These are phyloP conservation scores for Lasioglossum calceatum DNA, from an alignment of 2,888 invertebrate genomes.

Conservation along the genomic window DNA sequence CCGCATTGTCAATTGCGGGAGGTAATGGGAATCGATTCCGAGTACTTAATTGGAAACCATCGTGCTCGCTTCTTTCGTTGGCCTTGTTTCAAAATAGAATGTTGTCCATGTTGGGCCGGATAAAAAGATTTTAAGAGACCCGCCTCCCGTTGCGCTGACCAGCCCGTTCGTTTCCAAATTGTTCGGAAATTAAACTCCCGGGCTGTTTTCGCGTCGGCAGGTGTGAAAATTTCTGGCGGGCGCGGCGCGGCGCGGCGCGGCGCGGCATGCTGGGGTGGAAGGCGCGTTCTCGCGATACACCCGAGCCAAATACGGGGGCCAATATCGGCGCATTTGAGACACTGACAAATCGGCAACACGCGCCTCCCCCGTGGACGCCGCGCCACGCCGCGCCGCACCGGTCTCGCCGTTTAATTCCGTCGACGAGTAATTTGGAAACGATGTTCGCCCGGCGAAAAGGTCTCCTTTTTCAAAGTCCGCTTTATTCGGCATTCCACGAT, in stretches of 20 bases:
- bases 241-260: background rate
- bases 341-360: constrained; percentile 29
- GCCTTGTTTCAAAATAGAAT: constrained; percentile 15
- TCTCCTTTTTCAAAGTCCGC: constrained; percentile 26
- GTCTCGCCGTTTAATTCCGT: constrained; percentile 24
- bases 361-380: background rate
- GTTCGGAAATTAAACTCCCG: constrained; percentile 43
- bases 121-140: background rate
- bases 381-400: too few relatives aligned
- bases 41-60: constrained; percentile 1
- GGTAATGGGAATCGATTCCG: constrained; percentile 14
- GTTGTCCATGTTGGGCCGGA: background rate
- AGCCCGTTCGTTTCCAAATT: background rate
- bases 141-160: background rate
- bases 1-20: background rate
- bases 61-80: background rate
- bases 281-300: constrained; percentile 3
- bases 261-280: background rate
- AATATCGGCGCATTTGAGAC: constrained; percentile 25
- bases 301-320: background rate
- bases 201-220: constrained; percentile 13
- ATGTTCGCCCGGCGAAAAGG: background rate
- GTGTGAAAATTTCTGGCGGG: constrained; percentile 11
- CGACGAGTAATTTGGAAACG: constrained; percentile 25
- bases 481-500: constrained; percentile 13